A percentile compares a stretch with the other conserved stretches of the same genome.
Evolutionary conservation across 2,113 vertebrate species (phyloP).

Genomic region (Caretta caretta): DNA sequence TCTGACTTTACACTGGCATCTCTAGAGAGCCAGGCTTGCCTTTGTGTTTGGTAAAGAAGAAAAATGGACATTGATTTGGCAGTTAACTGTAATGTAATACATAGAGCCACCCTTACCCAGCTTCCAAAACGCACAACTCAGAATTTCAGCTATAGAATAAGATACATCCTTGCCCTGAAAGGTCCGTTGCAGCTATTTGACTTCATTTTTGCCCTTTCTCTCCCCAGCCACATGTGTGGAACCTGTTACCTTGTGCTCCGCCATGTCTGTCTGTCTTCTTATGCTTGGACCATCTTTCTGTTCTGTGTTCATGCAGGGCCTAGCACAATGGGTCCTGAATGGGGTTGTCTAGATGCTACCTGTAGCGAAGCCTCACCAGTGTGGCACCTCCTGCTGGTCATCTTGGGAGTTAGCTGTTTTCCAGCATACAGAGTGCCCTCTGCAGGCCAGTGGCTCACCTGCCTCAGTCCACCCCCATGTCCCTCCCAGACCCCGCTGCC

Average conservation of each 20-base stretch:
- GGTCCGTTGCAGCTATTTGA: accelerated
- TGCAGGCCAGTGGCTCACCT: too few relatives aligned
- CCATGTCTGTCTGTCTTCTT: neutral
- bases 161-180: neutral
- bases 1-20: neutral
- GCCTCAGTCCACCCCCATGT: too few relatives aligned
- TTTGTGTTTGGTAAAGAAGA: neutral
- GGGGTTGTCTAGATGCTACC: neutral
- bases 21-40: neutral
- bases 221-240: neutral
- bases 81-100: neutral
- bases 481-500: too few relatives aligned
- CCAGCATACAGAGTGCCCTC: too few relatives aligned
- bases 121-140: neutral
- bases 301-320: neutral
- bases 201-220: neutral
- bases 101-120: neutral
- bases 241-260: neutral
- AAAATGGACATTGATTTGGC: neutral
- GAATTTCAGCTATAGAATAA: neutral
- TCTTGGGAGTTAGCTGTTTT: too few relatives aligned
- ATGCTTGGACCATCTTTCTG: neutral
- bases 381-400: too few relatives aligned
- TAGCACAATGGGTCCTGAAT: neutral
- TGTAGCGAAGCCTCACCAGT: too few relatives aligned